These are phyloP conservation scores for Amphiprion clarkii DNA, from an alignment of 2,797 vertebrate genomes.

Conservation along the genomic window DNA sequence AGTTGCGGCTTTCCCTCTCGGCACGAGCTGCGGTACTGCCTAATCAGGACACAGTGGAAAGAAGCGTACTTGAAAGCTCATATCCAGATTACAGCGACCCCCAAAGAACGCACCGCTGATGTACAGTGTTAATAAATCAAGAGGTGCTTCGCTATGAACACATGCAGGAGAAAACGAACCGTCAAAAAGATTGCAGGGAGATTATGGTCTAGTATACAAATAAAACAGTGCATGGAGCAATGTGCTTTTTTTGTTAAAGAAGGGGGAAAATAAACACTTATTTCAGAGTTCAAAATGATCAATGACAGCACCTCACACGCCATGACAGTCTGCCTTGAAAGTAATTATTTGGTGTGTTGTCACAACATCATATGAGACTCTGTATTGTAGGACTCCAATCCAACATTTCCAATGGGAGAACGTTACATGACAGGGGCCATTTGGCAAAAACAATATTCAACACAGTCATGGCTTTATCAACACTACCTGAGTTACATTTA, in stretches of 20 bases:
- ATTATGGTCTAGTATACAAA: constrained; percentile 40
- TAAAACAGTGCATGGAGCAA: constrained; percentile 56
- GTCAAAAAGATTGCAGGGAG: constrained; percentile 24
- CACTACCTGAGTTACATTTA: constrained; percentile 86
- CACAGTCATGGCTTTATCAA: constrained; percentile 86
- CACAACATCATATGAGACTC: constrained; percentile 52
- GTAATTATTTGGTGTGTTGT: constrained; percentile 66
- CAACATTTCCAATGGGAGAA: constrained; percentile 64
- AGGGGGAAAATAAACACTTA: constrained; percentile 7
- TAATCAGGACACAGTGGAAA: constrained; percentile 59
- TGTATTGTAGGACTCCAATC: constrained; percentile 61
- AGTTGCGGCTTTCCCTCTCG: constrained; percentile 31
- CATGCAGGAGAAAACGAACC: constrained; percentile 43
- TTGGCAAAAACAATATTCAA: constrained; percentile 69
- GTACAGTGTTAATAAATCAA: constrained; percentile 49
- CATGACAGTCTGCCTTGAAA: constrained; percentile 40
- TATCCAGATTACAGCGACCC: constrained; percentile 35
- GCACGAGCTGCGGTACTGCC: constrained; percentile 22
- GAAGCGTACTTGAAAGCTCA: constrained; percentile 51
- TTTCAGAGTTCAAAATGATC: constrained; percentile 47
- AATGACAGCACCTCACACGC: constrained; percentile 57
- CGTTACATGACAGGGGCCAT: constrained; percentile 59
- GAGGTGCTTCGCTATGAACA: constrained; percentile 54
- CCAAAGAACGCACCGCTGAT: constrained; percentile 40
- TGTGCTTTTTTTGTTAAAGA: constrained; percentile 46